Conservation (phyloP, 2,113 vertebrate species). For the Erythrocercus mccallii region DNA sequence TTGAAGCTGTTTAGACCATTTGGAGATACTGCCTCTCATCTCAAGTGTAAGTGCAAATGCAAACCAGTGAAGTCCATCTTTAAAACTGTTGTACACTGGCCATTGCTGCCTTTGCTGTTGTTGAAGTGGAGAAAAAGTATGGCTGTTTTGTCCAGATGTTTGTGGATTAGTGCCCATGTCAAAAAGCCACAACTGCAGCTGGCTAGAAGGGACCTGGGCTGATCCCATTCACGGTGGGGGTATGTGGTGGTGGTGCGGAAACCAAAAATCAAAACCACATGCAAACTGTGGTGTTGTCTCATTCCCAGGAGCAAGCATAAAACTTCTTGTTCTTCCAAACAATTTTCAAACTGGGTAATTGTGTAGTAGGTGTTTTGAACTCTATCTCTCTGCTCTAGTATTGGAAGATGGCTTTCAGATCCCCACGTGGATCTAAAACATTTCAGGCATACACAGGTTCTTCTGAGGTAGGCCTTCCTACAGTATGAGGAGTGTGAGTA, state of each 20-base stretch:
- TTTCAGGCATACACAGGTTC: background rate
- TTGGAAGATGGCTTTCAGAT: background rate
- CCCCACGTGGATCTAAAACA: background rate
- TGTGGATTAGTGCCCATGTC: background rate
- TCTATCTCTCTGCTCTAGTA: background rate
- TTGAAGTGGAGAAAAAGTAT: background rate
- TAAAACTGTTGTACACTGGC: background rate
- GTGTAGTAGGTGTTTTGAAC: background rate
- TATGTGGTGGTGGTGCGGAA: background rate
- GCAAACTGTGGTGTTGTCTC: background rate
- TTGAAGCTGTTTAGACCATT: background rate
- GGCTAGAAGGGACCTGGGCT: background rate
- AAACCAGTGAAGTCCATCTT: background rate
- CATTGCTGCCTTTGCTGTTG: background rate
- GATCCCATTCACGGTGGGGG: fast-evolving
- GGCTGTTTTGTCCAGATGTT: background rate
- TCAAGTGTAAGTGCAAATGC: background rate
- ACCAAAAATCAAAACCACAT: background rate
- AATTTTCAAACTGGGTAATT: background rate
- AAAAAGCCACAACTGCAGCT: background rate
- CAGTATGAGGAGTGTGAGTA: background rate
- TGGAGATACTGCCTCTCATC: background rate
- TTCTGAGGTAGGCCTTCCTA: background rate
- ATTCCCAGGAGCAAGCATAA: background rate
- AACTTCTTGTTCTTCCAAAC: background rate